phyloP scores from a whole-genome alignment of 1,140 invertebrate species.

The Vollenhovia emeryi region DNA sequence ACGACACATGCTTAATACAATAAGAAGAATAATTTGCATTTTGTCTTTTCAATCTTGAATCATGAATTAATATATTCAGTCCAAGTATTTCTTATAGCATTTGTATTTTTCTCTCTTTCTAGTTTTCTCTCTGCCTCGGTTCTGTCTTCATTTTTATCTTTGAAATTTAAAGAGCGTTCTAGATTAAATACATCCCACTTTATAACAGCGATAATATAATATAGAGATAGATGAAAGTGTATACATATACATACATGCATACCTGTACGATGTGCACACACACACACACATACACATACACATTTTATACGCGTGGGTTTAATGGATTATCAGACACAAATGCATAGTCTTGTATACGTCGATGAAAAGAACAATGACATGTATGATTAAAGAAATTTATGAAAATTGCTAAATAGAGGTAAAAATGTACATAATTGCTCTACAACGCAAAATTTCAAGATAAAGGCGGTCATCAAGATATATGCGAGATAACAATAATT shows the following conservation, averaged over 20 bases:
- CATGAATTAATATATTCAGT: constrained; percentile 42
- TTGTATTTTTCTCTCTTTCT: constrained; percentile 35
- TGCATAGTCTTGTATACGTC: neutral
- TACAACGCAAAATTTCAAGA: constrained; percentile 15
- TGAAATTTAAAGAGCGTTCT: constrained; percentile 15
- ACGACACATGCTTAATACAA: constrained; percentile 76
- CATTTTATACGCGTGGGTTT: neutral
- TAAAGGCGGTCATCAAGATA: constrained; percentile 5
- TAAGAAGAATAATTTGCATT: constrained; percentile 71
- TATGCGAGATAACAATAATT: constrained; percentile 7
- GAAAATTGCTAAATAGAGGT: constrained; percentile 18
- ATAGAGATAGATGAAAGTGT: neutral
- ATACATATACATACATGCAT: neutral
- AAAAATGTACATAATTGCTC: constrained; percentile 13
- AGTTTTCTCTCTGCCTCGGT: neutral
- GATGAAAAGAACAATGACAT: neutral
- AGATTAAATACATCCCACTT: neutral
- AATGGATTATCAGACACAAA: neutral
- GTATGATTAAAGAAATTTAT: constrained; percentile 29
- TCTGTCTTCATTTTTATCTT: neutral
- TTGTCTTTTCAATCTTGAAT: constrained; percentile 73
- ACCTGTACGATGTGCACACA: neutral
- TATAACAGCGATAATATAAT: constrained; percentile 29
- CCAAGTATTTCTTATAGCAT: constrained; percentile 37
- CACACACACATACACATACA: neutral